Percentiles rank a stretch among this genome's conserved stretches.
phyloP scores from a whole-genome alignment of 2,113 vertebrate genomes.

The Thalassarche chlororhynchos region DNA sequence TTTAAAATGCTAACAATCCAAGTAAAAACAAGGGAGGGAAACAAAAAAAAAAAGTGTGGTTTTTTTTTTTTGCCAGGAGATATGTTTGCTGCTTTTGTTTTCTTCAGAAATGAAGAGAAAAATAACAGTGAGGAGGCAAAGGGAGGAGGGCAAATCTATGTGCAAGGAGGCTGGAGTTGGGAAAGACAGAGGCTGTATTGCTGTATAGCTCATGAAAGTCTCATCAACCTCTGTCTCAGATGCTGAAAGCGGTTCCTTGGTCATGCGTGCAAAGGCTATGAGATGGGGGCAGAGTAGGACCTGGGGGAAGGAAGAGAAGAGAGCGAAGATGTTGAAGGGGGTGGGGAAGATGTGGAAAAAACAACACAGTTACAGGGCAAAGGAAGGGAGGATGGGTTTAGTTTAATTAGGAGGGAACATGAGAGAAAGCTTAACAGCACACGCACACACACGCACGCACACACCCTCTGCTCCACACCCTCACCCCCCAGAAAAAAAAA shows the following conservation, averaged over 20 bases:
- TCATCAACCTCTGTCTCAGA: neutral
- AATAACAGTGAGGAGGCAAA: neutral
- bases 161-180: neutral
- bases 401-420: conserved; percentile 43
- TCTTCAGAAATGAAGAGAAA: neutral
- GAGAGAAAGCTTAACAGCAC: neutral
- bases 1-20: neutral
- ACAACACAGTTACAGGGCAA: conserved; percentile 43
- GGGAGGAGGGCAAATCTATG: neutral
- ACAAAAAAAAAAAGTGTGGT: neutral
- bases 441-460: neutral
- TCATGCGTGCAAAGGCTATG: conserved; percentile 33
- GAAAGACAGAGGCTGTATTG: neutral
- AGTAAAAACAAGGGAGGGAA: neutral
- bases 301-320: conserved; percentile 15
- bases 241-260: conserved; percentile 24
- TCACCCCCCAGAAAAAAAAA: conserved; percentile 46
- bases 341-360: neutral
- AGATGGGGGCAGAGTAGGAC: conserved; percentile 16
- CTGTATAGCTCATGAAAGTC: neutral
- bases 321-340: neutral
- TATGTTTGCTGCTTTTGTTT: neutral
- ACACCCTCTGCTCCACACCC: conserved; percentile 55
- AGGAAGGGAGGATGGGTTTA: neutral
- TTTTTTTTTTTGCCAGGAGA: neutral